A percentile compares a stretch with the other conserved stretches of the same genome.
Conservation (phyloP, 2,113 vertebrate species). For the Pitta sordida region DNA sequence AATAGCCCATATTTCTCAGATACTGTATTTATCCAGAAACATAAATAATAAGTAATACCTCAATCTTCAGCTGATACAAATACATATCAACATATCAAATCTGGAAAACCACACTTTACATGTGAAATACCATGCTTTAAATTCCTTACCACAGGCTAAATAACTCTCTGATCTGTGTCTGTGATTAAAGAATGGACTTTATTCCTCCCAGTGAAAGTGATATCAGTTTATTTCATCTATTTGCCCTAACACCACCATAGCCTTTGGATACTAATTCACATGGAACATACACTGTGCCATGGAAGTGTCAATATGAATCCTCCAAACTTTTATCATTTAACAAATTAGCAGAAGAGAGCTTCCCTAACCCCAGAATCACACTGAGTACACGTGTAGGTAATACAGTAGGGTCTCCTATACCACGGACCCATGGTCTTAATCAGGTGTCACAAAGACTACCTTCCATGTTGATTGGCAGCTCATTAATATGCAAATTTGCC, state of each 20-base stretch:
- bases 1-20: background rate
- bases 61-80: constrained; percentile 73
- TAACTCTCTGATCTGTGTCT: constrained; percentile 62
- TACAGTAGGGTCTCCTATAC: too few relatives aligned
- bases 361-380: background rate
- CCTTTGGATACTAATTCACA: background rate
- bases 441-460: too few relatives aligned
- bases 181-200: constrained; percentile 66
- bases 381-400: background rate
- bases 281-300: background rate
- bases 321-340: background rate
- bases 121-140: constrained; percentile 80
- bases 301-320: background rate
- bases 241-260: background rate
- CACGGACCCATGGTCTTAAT: too few relatives aligned
- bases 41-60: constrained; percentile 65
- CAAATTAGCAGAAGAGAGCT: background rate
- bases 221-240: background rate
- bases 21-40: background rate
- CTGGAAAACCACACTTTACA: constrained; percentile 75
- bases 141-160: constrained; percentile 47
- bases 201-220: background rate
- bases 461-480: too few relatives aligned
- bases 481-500: too few relatives aligned
- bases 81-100: constrained; percentile 72